Evolutionary conservation across 1,140 invertebrate species (phyloP), one percentile per base, ranked within the genome.

Genomic region (Camponotus floridanus): DNA sequence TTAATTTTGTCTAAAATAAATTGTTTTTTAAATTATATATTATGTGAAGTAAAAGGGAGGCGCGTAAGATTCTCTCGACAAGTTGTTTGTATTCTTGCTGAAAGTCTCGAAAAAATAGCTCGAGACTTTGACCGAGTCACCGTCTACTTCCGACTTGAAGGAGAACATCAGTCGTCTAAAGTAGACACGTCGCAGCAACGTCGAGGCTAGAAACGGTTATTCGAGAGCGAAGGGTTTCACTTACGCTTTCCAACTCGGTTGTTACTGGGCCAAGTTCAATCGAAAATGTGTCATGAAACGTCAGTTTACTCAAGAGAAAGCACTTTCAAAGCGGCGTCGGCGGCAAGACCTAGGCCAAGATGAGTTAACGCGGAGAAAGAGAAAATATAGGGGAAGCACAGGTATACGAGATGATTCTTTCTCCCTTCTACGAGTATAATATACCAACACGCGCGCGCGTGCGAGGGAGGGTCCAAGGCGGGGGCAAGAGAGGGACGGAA

Each of bases 241-340:
- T 92, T 91, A 67, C 86, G 88, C 91, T 92, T 92, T 92, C 91
- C 78, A 39, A 11, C 65, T 21, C 21, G 33, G 51, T 3, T 15
- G 11, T 87, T 88, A 88, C 85, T 90, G 76, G 89, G 86, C 88
- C 89, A 90, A 91, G 91, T 89, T 89, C 88, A 76, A 26, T 71
- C 85, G 85, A 90, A 91, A 91, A 88, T 67, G 71, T 78, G 21
- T 68, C 59, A 45, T 55, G 80, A 57, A 87, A 74, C 21, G 59
- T 33, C 51, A 80, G 85, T 90, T 85, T 90, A 65, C 73, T 62
- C 42, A 55, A 65, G 87, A 88, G 89, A 90, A 91, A 91, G 76
- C 88, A 83, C 51, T 26, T 61, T 71, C 55, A n/a, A 64, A 59
- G 13, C 33, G 15, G 7, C 36, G 42, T 15, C 33, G 61, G 42